phyloP scores from a whole-genome alignment of 1,140 invertebrate species.

The Danaus plexippus region DNA sequence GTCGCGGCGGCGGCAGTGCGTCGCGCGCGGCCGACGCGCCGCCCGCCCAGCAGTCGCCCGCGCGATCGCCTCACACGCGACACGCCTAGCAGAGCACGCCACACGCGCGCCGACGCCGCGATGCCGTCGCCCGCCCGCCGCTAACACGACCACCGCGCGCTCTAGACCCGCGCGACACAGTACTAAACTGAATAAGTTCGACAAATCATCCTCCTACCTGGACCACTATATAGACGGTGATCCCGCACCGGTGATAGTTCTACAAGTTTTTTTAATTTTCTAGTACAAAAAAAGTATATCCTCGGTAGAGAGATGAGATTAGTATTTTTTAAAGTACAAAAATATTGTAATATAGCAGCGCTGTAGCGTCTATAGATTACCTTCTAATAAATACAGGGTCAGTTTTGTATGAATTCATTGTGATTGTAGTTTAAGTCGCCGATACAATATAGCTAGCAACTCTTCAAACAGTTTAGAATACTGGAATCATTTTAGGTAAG shows the following conservation, averaged over 20 bases:
- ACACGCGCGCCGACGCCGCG: slow-evolving; percentile 42
- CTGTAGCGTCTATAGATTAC: slow-evolving; percentile 63
- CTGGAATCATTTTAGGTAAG: slow-evolving; percentile 60
- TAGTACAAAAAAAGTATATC: slow-evolving; percentile 69
- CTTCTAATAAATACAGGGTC: slow-evolving; percentile 69
- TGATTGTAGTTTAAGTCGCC: slow-evolving; percentile 70
- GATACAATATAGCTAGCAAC: slow-evolving; percentile 45
- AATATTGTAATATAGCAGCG: slow-evolving; percentile 64
- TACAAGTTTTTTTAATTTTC: slow-evolving; percentile 44
- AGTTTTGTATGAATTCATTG: slow-evolving; percentile 71
- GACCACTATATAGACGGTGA: slow-evolving; percentile 66
- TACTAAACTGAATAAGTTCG: slow-evolving; percentile 70
- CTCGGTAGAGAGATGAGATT: slow-evolving; percentile 50
- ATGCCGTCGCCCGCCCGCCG: slow-evolving; percentile 47
- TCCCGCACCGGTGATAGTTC: slow-evolving; percentile 37
- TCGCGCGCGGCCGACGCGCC: slow-evolving; percentile 52
- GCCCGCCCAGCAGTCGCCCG: slow-evolving; percentile 41
- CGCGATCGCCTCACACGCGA: slow-evolving; percentile 39
- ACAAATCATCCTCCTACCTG: slow-evolving; percentile 69
- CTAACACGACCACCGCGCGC: slow-evolving; percentile 36
- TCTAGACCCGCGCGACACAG: slow-evolving; percentile 36
- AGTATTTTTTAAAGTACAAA: slow-evolving; percentile 70
- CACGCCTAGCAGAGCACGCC: slow-evolving; percentile 31
- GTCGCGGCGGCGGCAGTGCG: slow-evolving; percentile 57
- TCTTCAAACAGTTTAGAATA: slow-evolving; percentile 57